These are phyloP conservation scores for Geopemphigus sp. DNA, from an alignment of 1,140 invertebrate species.

Conservation along the genomic window DNA sequence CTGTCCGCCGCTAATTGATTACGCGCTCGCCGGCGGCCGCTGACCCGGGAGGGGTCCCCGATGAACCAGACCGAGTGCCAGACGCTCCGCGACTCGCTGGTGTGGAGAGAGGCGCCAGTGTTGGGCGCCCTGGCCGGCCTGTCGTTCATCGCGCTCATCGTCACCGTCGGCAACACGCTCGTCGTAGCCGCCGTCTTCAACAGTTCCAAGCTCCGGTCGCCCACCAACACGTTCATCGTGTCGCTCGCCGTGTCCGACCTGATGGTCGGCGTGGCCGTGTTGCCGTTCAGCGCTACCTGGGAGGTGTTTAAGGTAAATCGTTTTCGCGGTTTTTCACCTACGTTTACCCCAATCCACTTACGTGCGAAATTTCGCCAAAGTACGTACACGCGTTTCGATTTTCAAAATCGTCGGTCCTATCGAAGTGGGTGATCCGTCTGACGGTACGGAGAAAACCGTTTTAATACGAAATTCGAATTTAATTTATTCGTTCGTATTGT, in stretches of 20 bases:
- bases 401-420: too few relatives aligned
- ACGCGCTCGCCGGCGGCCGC: neutral
- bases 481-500: too few relatives aligned
- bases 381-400: too few relatives aligned
- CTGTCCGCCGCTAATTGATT: too few relatives aligned
- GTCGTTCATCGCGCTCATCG: slow-evolving; percentile 78
- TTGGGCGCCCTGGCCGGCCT: slow-evolving; percentile 73
- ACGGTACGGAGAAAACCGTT: too few relatives aligned
- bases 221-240: slow-evolving; percentile 93
- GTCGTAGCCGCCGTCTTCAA: slow-evolving; percentile 89
- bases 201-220: slow-evolving; percentile 80
- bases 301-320: slow-evolving; percentile 76
- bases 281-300: slow-evolving; percentile 85
- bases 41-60: neutral
- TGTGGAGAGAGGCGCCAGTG: slow-evolving; percentile 73
- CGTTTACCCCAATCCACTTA: too few relatives aligned
- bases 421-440: too few relatives aligned
- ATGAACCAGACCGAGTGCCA: slow-evolving; percentile 74
- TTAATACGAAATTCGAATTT: too few relatives aligned
- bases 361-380: too few relatives aligned
- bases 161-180: slow-evolving; percentile 83
- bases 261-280: slow-evolving; percentile 83
- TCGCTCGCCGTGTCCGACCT: slow-evolving; percentile 90
- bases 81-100: slow-evolving; percentile 70
- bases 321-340: too few relatives aligned